Evolutionary conservation across 2,797 vertebrate species (phyloP).

Genomic region (Gallirallus australis): DNA sequence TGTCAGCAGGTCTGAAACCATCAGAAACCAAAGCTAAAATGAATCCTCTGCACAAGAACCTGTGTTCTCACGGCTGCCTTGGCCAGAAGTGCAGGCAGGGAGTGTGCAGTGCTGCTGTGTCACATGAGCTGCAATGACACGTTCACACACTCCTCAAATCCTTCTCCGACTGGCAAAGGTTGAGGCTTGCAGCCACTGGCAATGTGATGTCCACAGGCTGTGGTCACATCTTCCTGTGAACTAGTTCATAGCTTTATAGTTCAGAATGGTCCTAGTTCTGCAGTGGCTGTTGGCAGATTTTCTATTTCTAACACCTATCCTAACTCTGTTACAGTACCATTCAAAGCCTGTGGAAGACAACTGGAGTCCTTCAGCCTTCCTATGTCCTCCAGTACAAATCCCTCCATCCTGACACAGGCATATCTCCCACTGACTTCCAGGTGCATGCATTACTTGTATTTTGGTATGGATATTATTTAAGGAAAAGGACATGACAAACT

Average conservation of each 20-base stretch:
- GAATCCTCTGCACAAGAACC: not conserved
- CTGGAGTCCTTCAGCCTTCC: conserved; percentile 14
- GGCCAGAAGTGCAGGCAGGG: not conserved
- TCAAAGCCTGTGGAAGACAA: not conserved
- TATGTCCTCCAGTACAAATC: conserved; percentile 35
- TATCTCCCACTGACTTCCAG: conserved; percentile 57
- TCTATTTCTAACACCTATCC: rapidly evolving
- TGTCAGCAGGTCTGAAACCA: not conserved
- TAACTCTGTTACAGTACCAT: not conserved
- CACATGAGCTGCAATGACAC: not conserved
- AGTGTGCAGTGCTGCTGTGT: not conserved
- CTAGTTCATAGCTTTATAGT: not conserved
- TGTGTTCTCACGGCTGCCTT: not conserved
- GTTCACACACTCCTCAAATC: not conserved
- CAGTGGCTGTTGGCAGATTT: not conserved
- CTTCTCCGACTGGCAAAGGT: not conserved
- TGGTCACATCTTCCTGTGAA: not conserved
- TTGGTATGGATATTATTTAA: conserved; percentile 79
- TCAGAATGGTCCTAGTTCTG: not conserved
- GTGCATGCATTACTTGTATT: conserved; percentile 72
- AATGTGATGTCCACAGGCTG: not conserved
- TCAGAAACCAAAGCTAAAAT: not conserved
- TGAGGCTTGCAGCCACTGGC: not conserved
- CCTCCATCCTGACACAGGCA: conserved; percentile 35
- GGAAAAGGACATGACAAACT: conserved; percentile 74